These are phyloP conservation scores for Lycia hirtaria DNA, from an alignment of 2,888 invertebrate genomes.

Conservation along the genomic window DNA sequence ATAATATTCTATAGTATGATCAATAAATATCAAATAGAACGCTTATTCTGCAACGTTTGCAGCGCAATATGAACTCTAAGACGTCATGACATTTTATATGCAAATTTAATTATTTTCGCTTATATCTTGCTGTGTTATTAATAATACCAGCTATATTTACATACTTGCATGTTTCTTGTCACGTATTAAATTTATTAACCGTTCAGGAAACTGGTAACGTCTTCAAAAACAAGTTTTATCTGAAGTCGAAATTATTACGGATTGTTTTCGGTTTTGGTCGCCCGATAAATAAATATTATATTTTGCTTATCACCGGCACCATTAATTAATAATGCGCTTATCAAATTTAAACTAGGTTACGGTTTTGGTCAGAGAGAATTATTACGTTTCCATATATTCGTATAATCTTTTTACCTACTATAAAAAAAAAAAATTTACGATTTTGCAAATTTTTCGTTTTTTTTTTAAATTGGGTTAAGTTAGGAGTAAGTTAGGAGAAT, in stretches of 20 bases:
- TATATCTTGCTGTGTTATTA: slow-evolving; percentile 26
- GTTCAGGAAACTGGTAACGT: slow-evolving; percentile 56
- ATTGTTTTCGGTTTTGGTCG: slow-evolving; percentile 70
- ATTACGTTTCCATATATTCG: slow-evolving; percentile 7
- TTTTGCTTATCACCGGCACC: slow-evolving; percentile 67
- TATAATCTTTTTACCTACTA: no score
- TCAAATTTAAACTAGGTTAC: slow-evolving; percentile 61
- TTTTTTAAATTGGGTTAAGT: no score
- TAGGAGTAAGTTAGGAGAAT: no score
- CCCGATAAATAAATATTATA: slow-evolving; percentile 54
- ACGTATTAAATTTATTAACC: slow-evolving; percentile 27
- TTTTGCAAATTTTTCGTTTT: no score
- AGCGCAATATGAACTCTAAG: slow-evolving; percentile 19
- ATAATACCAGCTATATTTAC: slow-evolving; percentile 15
- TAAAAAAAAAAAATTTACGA: no score
- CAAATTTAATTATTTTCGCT: slow-evolving; percentile 35
- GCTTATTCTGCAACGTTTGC: slow-evolving; percentile 14
- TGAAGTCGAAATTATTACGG: slow-evolving; percentile 50
- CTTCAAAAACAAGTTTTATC: slow-evolving; percentile 59
- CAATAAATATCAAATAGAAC: slow-evolving; percentile 17
- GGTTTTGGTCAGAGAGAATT: slow-evolving; percentile 43
- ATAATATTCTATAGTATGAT: slow-evolving; percentile 3
- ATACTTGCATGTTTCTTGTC: slow-evolving; percentile 25
- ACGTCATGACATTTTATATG: slow-evolving; percentile 36
- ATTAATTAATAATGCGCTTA: slow-evolving; percentile 74